Evolutionary conservation across 2,888 invertebrate species (phyloP).

Genomic region (Dione vanillae): DNA sequence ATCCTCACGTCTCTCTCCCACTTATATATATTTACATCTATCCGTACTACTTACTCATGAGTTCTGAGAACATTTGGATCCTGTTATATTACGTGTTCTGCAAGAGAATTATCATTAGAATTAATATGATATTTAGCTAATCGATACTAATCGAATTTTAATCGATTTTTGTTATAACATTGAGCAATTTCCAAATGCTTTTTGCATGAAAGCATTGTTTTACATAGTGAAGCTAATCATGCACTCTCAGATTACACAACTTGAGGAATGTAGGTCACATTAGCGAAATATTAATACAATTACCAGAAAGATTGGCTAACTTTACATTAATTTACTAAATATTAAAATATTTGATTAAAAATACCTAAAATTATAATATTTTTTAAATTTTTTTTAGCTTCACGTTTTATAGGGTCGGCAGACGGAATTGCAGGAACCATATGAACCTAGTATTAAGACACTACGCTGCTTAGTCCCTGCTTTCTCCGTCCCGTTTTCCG

Average conservation of each 20-base stretch:
- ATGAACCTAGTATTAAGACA: no score
- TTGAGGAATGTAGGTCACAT: conserved; percentile 39
- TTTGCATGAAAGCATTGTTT: conserved; percentile 9
- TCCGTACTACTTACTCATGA: conserved; percentile 55
- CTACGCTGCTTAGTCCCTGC: no score
- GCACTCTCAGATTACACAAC: conserved; percentile 31
- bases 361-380: no score
- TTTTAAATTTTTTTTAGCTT: no score
- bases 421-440: no score
- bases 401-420: no score
- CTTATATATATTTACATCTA: conserved; percentile 52
- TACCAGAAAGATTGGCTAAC: conserved; percentile 32
- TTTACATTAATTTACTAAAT: background rate
- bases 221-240: conserved; percentile 4
- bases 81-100: conserved; percentile 80
- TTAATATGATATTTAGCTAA: conserved; percentile 21
- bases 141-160: conserved; percentile 28
- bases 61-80: conserved; percentile 63
- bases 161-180: conserved; percentile 12
- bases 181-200: background rate
- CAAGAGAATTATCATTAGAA: conserved; percentile 65
- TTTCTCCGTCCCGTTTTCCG: no score
- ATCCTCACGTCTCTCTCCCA: conserved; percentile 61
- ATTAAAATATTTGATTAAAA: background rate
- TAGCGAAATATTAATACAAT: conserved; percentile 40